Percentiles rank a stretch among this genome's conserved stretches.
These are phyloP conservation scores for Drosophila repleta DNA, from an alignment of 1,140 invertebrate species.

Conservation along the genomic window DNA sequence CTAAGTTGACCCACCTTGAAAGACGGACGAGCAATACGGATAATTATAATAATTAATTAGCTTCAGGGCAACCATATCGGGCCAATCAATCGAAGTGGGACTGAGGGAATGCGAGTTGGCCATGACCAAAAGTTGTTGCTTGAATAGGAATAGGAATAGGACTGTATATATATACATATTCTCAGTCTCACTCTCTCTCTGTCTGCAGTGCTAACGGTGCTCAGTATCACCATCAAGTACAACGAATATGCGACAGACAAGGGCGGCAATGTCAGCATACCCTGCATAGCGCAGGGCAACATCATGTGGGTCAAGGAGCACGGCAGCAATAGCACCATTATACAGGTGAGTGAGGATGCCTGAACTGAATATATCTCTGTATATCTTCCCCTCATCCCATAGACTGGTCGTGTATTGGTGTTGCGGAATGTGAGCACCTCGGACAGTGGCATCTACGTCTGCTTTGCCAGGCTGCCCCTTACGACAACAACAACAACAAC, in stretches of 20 bases:
- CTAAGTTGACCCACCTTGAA: neutral
- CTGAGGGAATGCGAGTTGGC: neutral
- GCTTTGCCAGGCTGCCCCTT: conserved; percentile 66
- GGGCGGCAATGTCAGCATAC: conserved; percentile 81
- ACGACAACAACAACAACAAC: conserved; percentile 32
- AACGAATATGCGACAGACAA: conserved; percentile 82
- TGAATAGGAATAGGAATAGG: too few species aligned
- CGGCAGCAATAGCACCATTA: conserved; percentile 72
- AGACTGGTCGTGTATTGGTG: conserved; percentile 75
- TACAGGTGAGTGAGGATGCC: conserved; percentile 61
- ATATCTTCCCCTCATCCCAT: neutral
- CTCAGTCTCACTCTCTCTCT: neutral
- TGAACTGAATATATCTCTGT: too few species aligned
- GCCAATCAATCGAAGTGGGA: conserved; percentile 55
- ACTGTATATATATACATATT: too few species aligned
- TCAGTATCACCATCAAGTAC: conserved; percentile 82
- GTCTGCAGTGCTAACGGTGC: conserved; percentile 79
- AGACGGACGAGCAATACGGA: too few species aligned
- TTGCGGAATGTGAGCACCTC: conserved; percentile 73
- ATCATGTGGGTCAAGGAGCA: conserved; percentile 83
- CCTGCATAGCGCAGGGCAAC: conserved; percentile 75
- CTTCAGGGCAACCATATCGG: conserved; percentile 9
- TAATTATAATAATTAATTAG: conserved; percentile 2
- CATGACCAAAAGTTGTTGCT: too few species aligned
- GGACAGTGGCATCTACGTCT: conserved; percentile 79